Percentiles rank a stretch among this genome's conserved stretches.
Evolutionary conservation across 2,797 vertebrate genomes (phyloP).

Genomic region (Ceyx erithaca): DNA sequence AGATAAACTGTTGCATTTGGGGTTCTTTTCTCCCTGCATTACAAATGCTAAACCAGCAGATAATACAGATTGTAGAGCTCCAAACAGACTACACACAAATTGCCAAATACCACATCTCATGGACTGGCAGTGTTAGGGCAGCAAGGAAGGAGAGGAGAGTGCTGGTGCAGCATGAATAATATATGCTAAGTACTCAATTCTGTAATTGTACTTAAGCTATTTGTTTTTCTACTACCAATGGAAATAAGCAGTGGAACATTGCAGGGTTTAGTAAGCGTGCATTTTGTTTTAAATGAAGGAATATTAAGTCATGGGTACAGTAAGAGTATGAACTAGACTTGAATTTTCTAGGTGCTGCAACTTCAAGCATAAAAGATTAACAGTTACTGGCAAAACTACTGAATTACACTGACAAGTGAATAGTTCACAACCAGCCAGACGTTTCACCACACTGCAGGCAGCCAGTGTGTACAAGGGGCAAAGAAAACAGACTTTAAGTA

Average conservation of each 20-base stretch:
- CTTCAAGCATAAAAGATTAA: background rate
- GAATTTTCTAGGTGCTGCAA: background rate
- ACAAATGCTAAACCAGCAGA: background rate
- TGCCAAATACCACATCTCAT: background rate
- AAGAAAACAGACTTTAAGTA: background rate
- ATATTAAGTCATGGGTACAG: background rate
- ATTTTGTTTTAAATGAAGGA: slow-evolving; percentile 14
- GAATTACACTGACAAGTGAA: background rate
- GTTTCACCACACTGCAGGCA: background rate
- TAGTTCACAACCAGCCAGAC: background rate
- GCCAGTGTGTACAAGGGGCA: background rate
- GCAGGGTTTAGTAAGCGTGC: background rate
- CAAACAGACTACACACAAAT: background rate
- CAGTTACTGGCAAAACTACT: background rate
- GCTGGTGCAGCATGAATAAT: slow-evolving; percentile 12
- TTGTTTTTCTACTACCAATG: slow-evolving; percentile 3
- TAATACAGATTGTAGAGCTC: background rate
- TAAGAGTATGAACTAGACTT: background rate
- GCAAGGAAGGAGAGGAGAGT: background rate
- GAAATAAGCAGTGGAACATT: slow-evolving; percentile 10
- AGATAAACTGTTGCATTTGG: background rate
- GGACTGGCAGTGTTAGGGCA: background rate
- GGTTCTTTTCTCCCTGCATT: background rate
- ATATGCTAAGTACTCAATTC: background rate
- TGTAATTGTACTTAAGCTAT: background rate